phyloP scores from a whole-genome alignment of 2,113 vertebrate species.

The Alligator sinensis region DNA sequence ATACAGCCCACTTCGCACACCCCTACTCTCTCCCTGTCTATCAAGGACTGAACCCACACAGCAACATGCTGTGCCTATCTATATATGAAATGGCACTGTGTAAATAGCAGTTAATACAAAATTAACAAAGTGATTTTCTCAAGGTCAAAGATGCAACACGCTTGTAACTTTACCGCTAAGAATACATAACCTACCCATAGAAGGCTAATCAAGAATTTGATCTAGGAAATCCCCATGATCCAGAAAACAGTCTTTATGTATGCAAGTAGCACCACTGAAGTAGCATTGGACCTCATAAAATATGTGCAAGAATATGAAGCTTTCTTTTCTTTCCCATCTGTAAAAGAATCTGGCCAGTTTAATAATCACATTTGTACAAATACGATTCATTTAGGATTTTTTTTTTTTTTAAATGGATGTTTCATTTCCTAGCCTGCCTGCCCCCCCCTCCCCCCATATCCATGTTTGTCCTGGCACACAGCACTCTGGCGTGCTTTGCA shows the following conservation, averaged over 20 bases:
- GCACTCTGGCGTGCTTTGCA: background rate
- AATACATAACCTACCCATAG: background rate
- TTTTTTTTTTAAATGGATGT: background rate
- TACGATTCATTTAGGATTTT: background rate
- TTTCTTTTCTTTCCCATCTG: background rate
- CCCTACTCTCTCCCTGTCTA: background rate
- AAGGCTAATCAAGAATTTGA: background rate
- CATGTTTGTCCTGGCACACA: background rate
- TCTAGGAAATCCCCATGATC: background rate
- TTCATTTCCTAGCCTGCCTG: background rate
- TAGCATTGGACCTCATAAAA: background rate
- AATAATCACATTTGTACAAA: conserved; percentile 39
- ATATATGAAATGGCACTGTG: fast-evolving
- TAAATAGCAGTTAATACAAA: background rate
- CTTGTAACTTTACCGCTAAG: background rate
- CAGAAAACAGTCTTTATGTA: background rate
- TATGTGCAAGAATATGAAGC: background rate
- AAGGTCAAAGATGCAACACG: background rate
- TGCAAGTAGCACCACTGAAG: background rate
- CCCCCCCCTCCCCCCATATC: fast-evolving
- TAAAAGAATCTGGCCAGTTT: conserved; percentile 28
- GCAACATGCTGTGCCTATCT: background rate
- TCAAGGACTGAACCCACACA: background rate
- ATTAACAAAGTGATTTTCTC: background rate
- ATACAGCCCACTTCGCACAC: too few relatives aligned